Conservation (phyloP, 1,140 invertebrate species). For the Apis cerana region DNA sequence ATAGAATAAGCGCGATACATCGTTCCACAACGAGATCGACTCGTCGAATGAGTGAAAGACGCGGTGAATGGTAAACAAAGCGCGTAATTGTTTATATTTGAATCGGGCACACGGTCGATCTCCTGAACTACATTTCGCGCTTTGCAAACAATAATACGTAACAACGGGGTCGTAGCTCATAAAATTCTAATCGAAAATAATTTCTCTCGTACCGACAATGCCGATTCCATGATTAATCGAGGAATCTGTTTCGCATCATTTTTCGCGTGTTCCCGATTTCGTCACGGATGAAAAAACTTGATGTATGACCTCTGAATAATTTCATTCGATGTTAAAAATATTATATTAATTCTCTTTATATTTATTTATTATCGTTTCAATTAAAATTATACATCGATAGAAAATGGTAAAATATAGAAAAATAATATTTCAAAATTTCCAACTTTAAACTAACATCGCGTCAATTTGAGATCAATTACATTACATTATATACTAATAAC, state of each 20-base stretch:
- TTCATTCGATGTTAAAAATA: neutral
- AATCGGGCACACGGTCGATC: conserved; percentile 23
- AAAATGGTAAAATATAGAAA: too few relatives aligned
- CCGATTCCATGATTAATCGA: conserved; percentile 26
- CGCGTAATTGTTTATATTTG: conserved; percentile 5
- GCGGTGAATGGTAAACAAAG: neutral
- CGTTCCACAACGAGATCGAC: neutral
- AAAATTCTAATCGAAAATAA: conserved; percentile 41
- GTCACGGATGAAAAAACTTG: neutral
- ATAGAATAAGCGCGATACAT: neutral
- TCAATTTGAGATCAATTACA: too few relatives aligned
- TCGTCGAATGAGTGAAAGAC: neutral
- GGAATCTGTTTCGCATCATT: neutral
- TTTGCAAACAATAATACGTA: conserved; percentile 46
- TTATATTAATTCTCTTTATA: neutral
- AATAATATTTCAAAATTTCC: too few relatives aligned
- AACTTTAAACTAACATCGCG: too few relatives aligned
- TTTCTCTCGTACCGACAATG: conserved; percentile 27
- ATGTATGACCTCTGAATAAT: neutral
- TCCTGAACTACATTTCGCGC: conserved; percentile 40
- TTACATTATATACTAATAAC: too few relatives aligned
- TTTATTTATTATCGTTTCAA: too few relatives aligned
- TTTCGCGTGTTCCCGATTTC: neutral
- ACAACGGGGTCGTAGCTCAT: conserved; percentile 12
- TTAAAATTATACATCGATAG: too few relatives aligned